phyloP scores from a whole-genome alignment of 2,113 vertebrate genomes.

The Podocnemis expansa region DNA sequence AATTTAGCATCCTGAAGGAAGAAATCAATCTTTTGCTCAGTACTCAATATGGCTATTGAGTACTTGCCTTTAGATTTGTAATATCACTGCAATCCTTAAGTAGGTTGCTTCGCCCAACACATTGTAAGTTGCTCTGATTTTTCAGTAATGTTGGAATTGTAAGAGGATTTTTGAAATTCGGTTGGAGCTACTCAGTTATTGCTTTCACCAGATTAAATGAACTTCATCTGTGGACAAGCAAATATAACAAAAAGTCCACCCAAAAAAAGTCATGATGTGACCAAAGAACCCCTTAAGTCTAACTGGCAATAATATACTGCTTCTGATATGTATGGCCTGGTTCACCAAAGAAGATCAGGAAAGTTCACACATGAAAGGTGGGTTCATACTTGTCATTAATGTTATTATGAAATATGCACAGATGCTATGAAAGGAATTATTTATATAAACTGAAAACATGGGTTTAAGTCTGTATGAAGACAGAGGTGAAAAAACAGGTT shows the following conservation, averaged over 20 bases:
- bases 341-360: no score
- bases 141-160: not conserved
- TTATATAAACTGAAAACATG: no score
- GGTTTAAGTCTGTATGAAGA: no score
- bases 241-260: not conserved
- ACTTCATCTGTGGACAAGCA: not conserved
- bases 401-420: no score
- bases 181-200: not conserved
- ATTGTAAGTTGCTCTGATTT: conserved; percentile 11
- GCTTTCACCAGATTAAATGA: not conserved
- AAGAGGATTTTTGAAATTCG: not conserved
- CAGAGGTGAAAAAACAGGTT: no score
- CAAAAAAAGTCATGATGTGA: not conserved
- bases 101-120: not conserved
- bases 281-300: no score
- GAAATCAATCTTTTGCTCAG: conserved; percentile 8
- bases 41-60: not conserved
- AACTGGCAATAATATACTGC: no score
- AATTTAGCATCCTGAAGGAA: not conserved
- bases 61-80: not conserved
- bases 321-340: no score
- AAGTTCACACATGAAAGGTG: no score
- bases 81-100: not conserved
- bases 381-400: no score
- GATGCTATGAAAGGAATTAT: no score